Conservation (phyloP, 1,140 invertebrate species). For the Ceratitis capitata region DNA sequence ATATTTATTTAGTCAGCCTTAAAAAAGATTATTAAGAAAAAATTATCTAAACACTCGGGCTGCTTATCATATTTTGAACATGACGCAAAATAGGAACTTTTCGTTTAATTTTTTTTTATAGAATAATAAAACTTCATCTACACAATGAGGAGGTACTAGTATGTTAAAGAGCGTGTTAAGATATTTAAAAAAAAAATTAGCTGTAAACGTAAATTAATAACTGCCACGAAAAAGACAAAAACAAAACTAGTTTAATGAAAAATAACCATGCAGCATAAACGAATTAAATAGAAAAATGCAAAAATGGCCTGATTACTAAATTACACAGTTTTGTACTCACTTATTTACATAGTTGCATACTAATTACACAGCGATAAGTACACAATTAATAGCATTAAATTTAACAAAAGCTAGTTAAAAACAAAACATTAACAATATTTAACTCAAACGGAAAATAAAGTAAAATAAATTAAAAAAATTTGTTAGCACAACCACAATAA, state of each 20-base stretch:
- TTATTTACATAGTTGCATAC: not conserved
- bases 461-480: not conserved
- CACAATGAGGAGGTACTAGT: not conserved
- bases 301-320: not conserved
- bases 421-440: not conserved
- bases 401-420: not conserved
- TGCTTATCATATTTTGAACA: no score
- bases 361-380: not conserved
- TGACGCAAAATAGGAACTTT: no score
- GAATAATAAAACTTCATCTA: no score
- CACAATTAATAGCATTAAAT: not conserved
- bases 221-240: constrained; percentile 35
- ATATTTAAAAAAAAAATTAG: constrained; percentile 12
- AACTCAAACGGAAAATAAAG: not conserved
- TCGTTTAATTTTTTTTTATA: no score
- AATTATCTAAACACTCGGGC: no score
- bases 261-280: not conserved
- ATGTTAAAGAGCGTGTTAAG: not conserved
- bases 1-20: no score
- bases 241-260: not conserved
- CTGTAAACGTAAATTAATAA: constrained; percentile 30
- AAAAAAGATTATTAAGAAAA: no score
- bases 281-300: not conserved
- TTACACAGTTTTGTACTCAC: no score
- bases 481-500: not conserved